A percentile compares a stretch with the other conserved stretches of the same genome.
Conservation (phyloP, 2,113 vertebrate species). For the Clarias batrachus region DNA sequence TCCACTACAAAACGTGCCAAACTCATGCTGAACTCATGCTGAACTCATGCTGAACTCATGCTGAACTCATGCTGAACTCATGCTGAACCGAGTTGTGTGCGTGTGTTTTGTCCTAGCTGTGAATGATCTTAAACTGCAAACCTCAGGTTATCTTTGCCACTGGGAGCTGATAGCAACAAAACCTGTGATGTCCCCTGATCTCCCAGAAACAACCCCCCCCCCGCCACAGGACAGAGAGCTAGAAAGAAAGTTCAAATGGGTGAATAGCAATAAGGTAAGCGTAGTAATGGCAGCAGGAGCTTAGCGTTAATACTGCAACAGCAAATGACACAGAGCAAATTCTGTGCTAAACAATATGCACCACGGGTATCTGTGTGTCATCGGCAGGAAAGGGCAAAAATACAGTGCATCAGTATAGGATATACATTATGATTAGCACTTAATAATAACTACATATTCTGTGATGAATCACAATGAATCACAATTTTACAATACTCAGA, state of each 20-base stretch:
- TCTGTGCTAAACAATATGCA: not conserved
- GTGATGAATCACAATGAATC: too few species aligned
- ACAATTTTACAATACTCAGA: too few species aligned
- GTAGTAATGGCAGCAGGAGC: not conserved
- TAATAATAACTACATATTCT: too few species aligned
- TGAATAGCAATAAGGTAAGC: constrained; percentile 8
- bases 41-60: too few species aligned
- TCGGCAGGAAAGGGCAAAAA: not conserved
- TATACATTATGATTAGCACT: not conserved
- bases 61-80: too few species aligned
- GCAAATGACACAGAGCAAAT: not conserved
- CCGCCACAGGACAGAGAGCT: not conserved
- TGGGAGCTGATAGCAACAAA: constrained; percentile 21
- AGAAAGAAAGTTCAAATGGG: not conserved
- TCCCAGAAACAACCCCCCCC: not conserved
- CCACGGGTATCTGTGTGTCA: not conserved
- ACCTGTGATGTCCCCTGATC: not conserved
- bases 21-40: too few species aligned
- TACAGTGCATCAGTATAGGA: not conserved
- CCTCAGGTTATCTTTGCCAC: constrained; percentile 1
- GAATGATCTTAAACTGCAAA: not conserved
- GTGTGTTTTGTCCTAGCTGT: not conserved
- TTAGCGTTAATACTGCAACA: not conserved
- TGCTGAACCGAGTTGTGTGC: not conserved
- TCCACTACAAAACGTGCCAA: too few species aligned